Evolutionary conservation across 1,140 invertebrate species (phyloP), one percentile per base, ranked within the genome.

Genomic region (Conus ventricosus): DNA sequence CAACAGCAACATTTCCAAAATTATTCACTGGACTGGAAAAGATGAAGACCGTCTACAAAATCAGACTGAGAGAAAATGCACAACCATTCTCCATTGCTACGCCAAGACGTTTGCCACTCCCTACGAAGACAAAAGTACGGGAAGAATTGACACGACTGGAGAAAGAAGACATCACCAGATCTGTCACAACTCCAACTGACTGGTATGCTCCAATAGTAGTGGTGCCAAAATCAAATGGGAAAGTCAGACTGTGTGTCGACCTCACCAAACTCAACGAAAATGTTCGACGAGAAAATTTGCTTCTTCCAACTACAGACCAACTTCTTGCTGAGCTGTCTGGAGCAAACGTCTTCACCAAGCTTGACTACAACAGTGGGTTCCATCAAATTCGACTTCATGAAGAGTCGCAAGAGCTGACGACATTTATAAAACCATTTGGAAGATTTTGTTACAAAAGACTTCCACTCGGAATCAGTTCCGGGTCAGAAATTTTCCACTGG

Each of bases 151-250:
- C 67, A 11, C 63, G 23, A n/a, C 1, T 75, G n/a, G 63, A 13
- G 15, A 8, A 71, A 71, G 67, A 71, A n/a, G 88, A 80, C 25
- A 84, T 94, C 17, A 94, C 94, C 81, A 53, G 81, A 85, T 89
- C 87, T 82, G 90, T 94, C 1, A 88, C 54, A 3, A 87, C 94
- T 87, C 92, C 94, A 90, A 90, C 89, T 23, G 87, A 71, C 11
- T 90, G 89, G 89, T 90, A 87, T 57, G 81, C 89, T 5, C 53
- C 63, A 0, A 85, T 90, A 71, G 89, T 89, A 6, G 87, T 84
- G 5, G 87, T 90, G 5, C 81, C 82, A 4, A 90, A 90, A 67
- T 23, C 80, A 11, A 88, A 88, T 84, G 87, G 67, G 23, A 17
- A 75, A 23, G 80, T 89, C 20, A n/a, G 89, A 6, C 57, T 89